A percentile compares a stretch with the other conserved stretches of the same genome.
These are phyloP conservation scores for Umimayanthus chanpuru DNA, from an alignment of 92 coral and sea anemone species.

Conservation along the genomic window DNA sequence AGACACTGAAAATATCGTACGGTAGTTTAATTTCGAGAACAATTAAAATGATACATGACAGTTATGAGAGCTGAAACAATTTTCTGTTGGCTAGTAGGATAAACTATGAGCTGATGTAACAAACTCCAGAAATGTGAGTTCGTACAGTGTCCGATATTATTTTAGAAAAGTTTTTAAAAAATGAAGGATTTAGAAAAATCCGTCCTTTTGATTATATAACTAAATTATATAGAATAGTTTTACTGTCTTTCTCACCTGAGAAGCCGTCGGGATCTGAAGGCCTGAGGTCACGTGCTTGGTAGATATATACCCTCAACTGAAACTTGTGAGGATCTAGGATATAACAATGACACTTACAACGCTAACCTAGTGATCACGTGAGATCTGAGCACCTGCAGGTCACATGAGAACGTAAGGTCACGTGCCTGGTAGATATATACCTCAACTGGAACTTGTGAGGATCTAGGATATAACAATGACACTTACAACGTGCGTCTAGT, in stretches of 20 bases:
- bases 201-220: neutral
- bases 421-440: conserved; percentile 88
- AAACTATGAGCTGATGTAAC: no score
- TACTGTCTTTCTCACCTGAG: conserved; percentile 64
- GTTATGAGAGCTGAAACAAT: no score
- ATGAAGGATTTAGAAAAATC: neutral
- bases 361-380: neutral
- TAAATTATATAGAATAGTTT: neutral
- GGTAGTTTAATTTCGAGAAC: no score
- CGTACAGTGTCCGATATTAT: no score
- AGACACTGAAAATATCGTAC: no score
- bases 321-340: conserved; percentile 79
- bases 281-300: conserved; percentile 88
- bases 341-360: neutral
- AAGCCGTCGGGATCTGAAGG: conserved; percentile 97
- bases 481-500: neutral
- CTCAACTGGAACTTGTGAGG: conserved; percentile 90
- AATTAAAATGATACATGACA: no score
- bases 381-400: neutral
- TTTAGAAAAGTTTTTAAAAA: neutral
- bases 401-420: conserved; percentile 81
- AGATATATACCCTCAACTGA: conserved; percentile 89
- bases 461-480: conserved; percentile 41
- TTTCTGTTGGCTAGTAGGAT: no score
- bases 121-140: no score